Base-by-base conservation (phyloP, 2,888 invertebrate genomes). In the Trachelus tabidus region DNA sequence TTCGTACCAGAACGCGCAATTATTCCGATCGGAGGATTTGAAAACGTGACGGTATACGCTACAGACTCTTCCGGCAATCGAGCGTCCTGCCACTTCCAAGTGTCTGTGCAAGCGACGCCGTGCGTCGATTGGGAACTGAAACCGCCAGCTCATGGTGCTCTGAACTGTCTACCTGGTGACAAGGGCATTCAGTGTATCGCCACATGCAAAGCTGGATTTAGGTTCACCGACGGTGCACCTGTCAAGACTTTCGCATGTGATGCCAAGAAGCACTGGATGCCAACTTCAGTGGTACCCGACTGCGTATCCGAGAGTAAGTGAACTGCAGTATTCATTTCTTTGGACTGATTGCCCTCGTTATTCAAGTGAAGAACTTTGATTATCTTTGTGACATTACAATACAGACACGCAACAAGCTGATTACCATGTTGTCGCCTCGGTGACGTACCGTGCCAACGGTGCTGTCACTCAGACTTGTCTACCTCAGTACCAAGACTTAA, bases 111-210 rank as follows among this genome's bases (percentile, higher is more conserved):
- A 93, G 97, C 98, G 0, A 97, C 97, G 0, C 97, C 97, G 23
- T 99, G 99, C 87, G 98, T 98, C 0, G 97, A 98, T 87, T 98
- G 98, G 97, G 98, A 98, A 89, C 91, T 99, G 11, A 95, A 96
- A 90, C 95, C 97, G 6, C 98, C 98, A 1, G 95, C 96, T 0
- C 96, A 98, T 90, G 98, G 98, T 73, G 96, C 95, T 75, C 93
- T 98, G 37, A 97, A 97, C 88, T 98, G 98, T 87, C 92, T 97
- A 23, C 96, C 97, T 33, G 96, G 96, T 4, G 97, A 97, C 78
- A 94, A 94, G 87, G 97, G 97, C 77, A 93, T 97, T 73, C 96
- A 97, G 85, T 98, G 98, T 88, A 95, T 97, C 80, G 98, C 97
- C 1, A 97, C 97, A 1, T 98, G 98, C 90, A 96, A 96, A 86